A percentile compares a stretch with the other conserved stretches of the same genome.
Evolutionary conservation across 2,888 invertebrate genomes (phyloP).

Genomic region (Oasisia sp.): DNA sequence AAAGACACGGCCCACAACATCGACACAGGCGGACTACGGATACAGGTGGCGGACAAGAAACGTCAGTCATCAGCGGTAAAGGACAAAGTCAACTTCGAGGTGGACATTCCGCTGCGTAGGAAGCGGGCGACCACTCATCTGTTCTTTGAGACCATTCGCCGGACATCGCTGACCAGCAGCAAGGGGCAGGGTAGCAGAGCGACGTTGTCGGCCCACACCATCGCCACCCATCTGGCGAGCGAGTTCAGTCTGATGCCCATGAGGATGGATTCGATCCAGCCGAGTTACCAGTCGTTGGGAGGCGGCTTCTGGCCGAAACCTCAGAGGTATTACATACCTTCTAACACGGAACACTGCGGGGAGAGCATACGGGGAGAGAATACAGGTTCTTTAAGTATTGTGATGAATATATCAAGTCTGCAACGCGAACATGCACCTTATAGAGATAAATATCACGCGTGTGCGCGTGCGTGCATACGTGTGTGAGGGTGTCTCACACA

Average conservation of each 20-base stretch:
- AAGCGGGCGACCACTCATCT: not conserved
- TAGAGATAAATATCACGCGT: too few relatives aligned
- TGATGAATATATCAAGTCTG: too few relatives aligned
- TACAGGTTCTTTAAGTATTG: too few relatives aligned
- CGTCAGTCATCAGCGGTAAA: not conserved
- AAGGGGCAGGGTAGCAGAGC: not conserved
- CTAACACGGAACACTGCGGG: too few relatives aligned
- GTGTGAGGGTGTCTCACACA: too few relatives aligned
- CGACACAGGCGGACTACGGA: not conserved
- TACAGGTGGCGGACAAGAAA: not conserved
- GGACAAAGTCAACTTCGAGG: not conserved
- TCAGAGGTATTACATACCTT: not conserved
- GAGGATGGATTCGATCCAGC: not conserved
- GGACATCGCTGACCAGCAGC: not conserved
- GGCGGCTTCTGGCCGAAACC: not conserved
- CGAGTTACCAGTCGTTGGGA: not conserved
- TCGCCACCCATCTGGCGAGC: not conserved
- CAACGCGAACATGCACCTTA: too few relatives aligned
- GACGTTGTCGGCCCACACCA: not conserved
- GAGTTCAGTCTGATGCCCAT: not conserved
- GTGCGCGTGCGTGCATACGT: too few relatives aligned
- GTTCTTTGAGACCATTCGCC: not conserved
- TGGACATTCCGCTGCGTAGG: not conserved
- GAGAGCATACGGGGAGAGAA: too few relatives aligned
- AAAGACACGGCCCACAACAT: not conserved